Base-by-base conservation (phyloP, 2,888 invertebrate species). In the Physocephala rufipes region DNA sequence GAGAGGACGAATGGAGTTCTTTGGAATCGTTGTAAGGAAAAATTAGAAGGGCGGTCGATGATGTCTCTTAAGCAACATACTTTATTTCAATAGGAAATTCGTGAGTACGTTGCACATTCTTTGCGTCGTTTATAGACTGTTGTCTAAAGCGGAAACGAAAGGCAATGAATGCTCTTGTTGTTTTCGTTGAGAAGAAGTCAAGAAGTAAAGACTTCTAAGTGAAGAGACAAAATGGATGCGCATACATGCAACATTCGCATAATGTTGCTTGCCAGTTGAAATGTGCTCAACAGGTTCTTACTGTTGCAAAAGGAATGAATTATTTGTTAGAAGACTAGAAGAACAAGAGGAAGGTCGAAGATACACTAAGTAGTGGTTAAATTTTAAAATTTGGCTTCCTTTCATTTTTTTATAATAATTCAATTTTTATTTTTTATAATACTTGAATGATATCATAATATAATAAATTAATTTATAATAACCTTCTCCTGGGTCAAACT, bases 151-250 rank as follows among this genome's bases (percentile, higher is more conserved):
- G 67, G 67, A 67, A 67, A 49, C 67, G 47, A 9, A 67, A 67
- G 67, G 67, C 55, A 58, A 43, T 67, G 36, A 36, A 36, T 36
- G 36, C 36, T 36, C 21, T 55, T 13, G 43, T 43, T 67, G 59
- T 59, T 59, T 67, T 67, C 59, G 59, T 67, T 67, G 67, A 45
- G 59, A 59, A 68, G 47, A 30, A 49, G 47, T n/a, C n/a, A n/a
- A 68, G 62, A 36, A 68, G 68, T 62, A 21, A 62, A 61, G 68
- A 2, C 68, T 26, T 55, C 24, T 55, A 26, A 16, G 28, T 26
- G 16, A 24, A 53, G 19, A 21, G 53, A 12, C 9, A 24, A 53
- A 19, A 21, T 53, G 9, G 21, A 19, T 21, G 13, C 53, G 5
- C 51, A n/a, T n/a, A n/a, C 21, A n/a, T 21, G 5, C 51, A 21